Percentiles rank a stretch among this genome's conserved stretches.
phyloP scores from a whole-genome alignment of 2,113 vertebrate species.

The Coreoperca whiteheadi region DNA sequence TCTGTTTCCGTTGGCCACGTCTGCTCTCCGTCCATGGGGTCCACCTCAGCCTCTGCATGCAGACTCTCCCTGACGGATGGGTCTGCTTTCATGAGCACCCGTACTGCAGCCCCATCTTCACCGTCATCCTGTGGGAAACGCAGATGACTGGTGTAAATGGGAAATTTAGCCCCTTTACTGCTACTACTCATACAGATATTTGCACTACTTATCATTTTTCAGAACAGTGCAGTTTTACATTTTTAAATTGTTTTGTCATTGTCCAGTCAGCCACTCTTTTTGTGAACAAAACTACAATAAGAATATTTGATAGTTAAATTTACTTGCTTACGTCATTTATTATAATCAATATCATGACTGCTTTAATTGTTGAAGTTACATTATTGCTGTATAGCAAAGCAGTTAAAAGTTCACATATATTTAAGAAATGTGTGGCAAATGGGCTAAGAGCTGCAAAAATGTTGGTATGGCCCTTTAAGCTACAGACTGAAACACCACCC shows the following conservation, averaged over 20 bases:
- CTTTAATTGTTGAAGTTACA: neutral
- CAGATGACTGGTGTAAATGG: neutral
- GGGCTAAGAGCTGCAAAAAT: no score
- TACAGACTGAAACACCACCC: no score
- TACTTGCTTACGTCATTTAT: neutral
- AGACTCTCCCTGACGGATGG: slow-evolving; percentile 87
- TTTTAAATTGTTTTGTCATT: neutral
- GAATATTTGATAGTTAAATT: neutral
- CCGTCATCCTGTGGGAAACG: slow-evolving; percentile 80
- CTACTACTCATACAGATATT: neutral
- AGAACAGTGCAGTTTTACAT: neutral
- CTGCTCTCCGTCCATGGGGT: slow-evolving; percentile 98
- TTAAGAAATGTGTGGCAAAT: no score
- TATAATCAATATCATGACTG: neutral
- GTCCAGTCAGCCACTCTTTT: neutral
- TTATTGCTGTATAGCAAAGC: neutral
- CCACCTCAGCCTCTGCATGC: slow-evolving; percentile 91
- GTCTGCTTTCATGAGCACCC: slow-evolving; percentile 92
- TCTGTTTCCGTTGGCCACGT: slow-evolving; percentile 97
- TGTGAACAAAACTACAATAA: neutral
- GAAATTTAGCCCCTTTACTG: neutral
- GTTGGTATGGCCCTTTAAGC: no score
- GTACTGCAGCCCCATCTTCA: slow-evolving; percentile 84
- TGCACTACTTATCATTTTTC: neutral
- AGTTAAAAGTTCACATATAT: neutral